phyloP scores from a whole-genome alignment of 2,888 invertebrate species.

The Bombyx huttoni region DNA sequence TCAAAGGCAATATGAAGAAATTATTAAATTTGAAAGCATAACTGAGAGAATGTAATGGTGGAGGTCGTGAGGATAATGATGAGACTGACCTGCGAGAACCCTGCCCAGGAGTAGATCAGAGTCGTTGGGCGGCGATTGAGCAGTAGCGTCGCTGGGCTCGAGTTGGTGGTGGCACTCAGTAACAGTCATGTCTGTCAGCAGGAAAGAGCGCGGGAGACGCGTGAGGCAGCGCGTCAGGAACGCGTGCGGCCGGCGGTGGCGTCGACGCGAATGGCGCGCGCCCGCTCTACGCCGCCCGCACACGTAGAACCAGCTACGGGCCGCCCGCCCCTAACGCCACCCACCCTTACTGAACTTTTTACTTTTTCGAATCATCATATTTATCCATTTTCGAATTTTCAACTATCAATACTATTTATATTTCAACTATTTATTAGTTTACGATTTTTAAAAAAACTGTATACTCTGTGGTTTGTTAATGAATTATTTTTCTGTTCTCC shows the following conservation, averaged over 20 bases:
- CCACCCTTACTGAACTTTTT: slow-evolving; percentile 18
- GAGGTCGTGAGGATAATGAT: slow-evolving; percentile 12
- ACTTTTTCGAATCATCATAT: background rate
- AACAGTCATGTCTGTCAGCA: slow-evolving; percentile 59
- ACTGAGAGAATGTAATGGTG: background rate
- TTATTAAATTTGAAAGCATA: background rate
- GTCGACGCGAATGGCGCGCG: slow-evolving; percentile 63
- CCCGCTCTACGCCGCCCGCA: slow-evolving; percentile 45
- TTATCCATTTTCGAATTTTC: too few relatives aligned
- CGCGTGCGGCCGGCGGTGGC: slow-evolving; percentile 69
- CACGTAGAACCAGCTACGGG: slow-evolving; percentile 34
- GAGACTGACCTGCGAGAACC: slow-evolving; percentile 59
- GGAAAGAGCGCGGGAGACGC: slow-evolving; percentile 46
- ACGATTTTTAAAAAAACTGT: slow-evolving; percentile 4
- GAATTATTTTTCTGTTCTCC: too few relatives aligned
- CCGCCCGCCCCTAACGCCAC: slow-evolving; percentile 36
- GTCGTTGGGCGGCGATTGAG: slow-evolving; percentile 33
- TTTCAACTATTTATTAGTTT: background rate
- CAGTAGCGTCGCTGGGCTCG: slow-evolving; percentile 25
- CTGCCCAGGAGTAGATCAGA: slow-evolving; percentile 59
- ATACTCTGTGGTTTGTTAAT: background rate
- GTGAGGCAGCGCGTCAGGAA: slow-evolving; percentile 46
- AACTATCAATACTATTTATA: too few relatives aligned
- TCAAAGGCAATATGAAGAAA: too few relatives aligned
- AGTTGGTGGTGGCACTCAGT: slow-evolving; percentile 35